Evolutionary conservation across 37 sponge, comb jelly and placozoan genomes (phyloP), one percentile per base, ranked within the genome.

Genomic region (Agelas oroides): DNA sequence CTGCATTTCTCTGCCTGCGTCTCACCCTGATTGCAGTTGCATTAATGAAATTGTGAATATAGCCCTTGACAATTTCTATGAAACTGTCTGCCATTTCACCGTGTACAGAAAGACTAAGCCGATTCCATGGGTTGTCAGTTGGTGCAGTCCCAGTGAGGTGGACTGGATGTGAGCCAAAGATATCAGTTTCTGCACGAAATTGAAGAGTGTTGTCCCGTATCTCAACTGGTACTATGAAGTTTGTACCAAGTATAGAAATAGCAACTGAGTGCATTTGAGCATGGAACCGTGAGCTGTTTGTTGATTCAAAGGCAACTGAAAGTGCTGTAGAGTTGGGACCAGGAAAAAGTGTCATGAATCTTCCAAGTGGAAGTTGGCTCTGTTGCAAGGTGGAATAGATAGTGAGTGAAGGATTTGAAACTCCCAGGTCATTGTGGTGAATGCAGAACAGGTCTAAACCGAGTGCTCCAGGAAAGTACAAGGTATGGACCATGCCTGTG

Each of bases 191-290:
- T 23, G 73, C 32, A 5, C 30, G 2, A 37, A 84, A 84, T 1
- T 17, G 41, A 17, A 75, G 53, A 17, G 1, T 20, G 17, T 24
- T 54, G n/a, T 64, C 69, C 5, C 2, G 24, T 5, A 83, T 61
- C 1, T 72, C 65, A 19, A 84, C 35, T 35, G 56, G 37, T 11
- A 68, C 65, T 2, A 14, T 66, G 69, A 84, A 56, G 20, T 28
- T 1, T 32, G 77, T 66, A 1, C 77, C 85, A 39, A 84, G 39
- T 30, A 75, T 20, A 19, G 76, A 65, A 30, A 65, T 21, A 19
- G 64, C 25, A 25, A 62, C 77, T 27, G 40, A 27, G 35, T 62
- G 77, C 18, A 75, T 31, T 20, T 16, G 16, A 16, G 58, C 68
- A 1, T 23, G 13, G 1, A n/a, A 24, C 11, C 12, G 15, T 14